Evolutionary conservation across 2,113 vertebrate genomes (phyloP), one percentile per base, ranked within the genome.

Genomic region (Phrynosoma blainvillii): DNA sequence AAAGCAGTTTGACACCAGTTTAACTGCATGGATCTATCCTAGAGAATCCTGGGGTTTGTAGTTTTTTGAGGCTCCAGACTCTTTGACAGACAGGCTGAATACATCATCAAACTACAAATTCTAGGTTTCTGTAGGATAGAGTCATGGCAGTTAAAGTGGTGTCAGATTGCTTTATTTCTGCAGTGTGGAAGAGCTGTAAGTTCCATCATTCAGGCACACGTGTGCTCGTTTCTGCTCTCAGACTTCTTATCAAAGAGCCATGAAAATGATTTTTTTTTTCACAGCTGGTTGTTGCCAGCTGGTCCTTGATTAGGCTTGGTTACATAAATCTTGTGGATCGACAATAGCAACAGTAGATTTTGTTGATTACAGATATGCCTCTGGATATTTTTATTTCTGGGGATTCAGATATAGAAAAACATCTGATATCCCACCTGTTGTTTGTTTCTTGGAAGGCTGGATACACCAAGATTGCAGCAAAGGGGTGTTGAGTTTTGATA

Each of bases 391-490:
- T 84, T 92, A 90, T 78, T 89, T 90, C 62, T 85, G 75, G 90
- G 89, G 87, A 18, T 40, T 71, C 5, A 85, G 84, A 86, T 86
- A 82, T 68, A 89, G 93, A 78, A 92, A 95, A 94, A 91, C 90
- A 93, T 71, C 86, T 82, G 42, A 21, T 78, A 79, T 81, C 89
- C 93, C 94, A 95, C 93, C 95, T 95, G 92, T 93, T 88, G 79
- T 23, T 86, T 56, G 23, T 90, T 94, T 92, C 84, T 56, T 89
- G 84, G 87, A 62, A 91, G 81, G 89, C 92, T 88, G 91, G 74
- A 91, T 18, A 23, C 85, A 10, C 90, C 85, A 90, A 74, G 59
- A 52, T 80, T 81, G 86, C 68, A 89, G 25, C 23, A 86, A 75
- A 88, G 84, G 36, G 40, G 75, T 87, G 84, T 65, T 76, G 13